phyloP scores from a whole-genome alignment of 92 coral and sea anemone genomes.

The Siderastrea radians region DNA sequence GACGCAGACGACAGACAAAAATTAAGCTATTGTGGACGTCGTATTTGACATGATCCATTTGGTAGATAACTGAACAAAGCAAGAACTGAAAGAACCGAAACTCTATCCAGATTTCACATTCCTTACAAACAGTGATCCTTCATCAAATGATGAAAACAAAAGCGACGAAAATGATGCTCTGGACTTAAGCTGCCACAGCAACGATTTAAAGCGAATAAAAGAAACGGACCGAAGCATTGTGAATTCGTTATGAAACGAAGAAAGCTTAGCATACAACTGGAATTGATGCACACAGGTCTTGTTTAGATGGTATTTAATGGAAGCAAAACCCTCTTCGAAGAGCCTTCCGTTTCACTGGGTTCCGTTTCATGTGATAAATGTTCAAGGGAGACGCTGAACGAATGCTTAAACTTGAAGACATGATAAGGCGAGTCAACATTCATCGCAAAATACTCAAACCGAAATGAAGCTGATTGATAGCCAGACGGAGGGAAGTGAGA shows the following conservation, averaged over 20 bases:
- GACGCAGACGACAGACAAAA: too few species aligned
- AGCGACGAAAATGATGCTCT: conserved; percentile 61
- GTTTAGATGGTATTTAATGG: conserved; percentile 16
- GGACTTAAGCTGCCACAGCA: conserved; percentile 80
- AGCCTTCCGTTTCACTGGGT: neutral
- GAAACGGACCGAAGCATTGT: conserved; percentile 52
- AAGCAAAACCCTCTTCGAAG: neutral
- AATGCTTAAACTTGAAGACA: neutral
- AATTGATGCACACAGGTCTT: conserved; percentile 54
- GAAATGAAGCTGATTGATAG: neutral
- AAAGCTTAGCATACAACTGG: conserved; percentile 77
- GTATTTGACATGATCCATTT: conserved; percentile 2
- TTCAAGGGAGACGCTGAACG: neutral
- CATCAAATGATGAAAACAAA: conserved; percentile 57
- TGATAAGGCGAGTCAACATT: neutral
- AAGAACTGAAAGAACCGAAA: neutral
- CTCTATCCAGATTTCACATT: neutral
- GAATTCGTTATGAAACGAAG: conserved; percentile 65
- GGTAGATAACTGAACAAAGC: neutral
- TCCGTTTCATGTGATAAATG: neutral
- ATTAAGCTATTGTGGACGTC: neutral
- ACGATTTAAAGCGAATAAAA: conserved; percentile 74
- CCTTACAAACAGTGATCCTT: neutral
- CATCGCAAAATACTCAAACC: neutral
- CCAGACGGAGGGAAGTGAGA: too few species aligned